phyloP scores from a whole-genome alignment of 2,113 vertebrate genomes.

The Macrotus californicus region DNA sequence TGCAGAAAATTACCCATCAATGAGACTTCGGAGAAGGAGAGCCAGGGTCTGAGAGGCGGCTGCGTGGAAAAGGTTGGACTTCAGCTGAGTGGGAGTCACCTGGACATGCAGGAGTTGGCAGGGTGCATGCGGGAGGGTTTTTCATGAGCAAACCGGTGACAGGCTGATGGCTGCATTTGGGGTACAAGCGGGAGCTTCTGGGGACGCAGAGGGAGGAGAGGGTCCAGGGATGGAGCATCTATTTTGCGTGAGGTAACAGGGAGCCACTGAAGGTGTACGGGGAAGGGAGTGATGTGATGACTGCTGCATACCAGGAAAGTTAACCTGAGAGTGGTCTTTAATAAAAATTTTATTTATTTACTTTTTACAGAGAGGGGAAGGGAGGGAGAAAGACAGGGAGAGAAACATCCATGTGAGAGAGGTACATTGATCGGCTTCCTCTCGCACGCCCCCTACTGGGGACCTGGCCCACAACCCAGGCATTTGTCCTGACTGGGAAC shows the following conservation, averaged over 20 bases:
- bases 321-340: neutral
- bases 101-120: neutral
- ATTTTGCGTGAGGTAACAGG: neutral
- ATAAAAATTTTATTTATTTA: no score
- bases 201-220: neutral
- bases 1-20: neutral
- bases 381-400: no score
- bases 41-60: neutral
- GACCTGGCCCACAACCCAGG: no score
- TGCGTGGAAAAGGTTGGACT: neutral
- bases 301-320: neutral
- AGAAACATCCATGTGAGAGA: no score
- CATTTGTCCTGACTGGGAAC: no score
- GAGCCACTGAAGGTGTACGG: neutral
- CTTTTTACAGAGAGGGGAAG: no score
- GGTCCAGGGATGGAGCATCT: neutral
- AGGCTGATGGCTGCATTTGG: neutral
- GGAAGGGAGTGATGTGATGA: neutral
- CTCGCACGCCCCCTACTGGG: no score
- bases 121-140: neutral
- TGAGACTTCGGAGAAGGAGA: neutral
- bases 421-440: no score
- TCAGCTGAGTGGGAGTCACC: neutral
- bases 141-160: neutral
- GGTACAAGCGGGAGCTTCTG: neutral